phyloP scores from a whole-genome alignment of 2,888 invertebrate genomes.

The Scaptodrosophila latifasciaeformis region DNA sequence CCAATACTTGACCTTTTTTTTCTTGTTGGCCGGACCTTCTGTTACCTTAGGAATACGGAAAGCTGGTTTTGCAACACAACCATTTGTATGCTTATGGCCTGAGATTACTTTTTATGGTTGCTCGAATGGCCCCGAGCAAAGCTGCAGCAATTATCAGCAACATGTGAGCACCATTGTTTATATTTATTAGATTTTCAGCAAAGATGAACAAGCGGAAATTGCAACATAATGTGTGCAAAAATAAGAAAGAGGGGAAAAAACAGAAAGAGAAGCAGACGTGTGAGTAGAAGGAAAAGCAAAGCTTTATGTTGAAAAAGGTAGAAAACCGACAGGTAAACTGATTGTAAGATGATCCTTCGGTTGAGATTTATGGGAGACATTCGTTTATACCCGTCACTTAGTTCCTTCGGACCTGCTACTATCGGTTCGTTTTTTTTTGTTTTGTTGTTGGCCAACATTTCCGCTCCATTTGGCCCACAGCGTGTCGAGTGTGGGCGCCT shows the following conservation, averaged over 20 bases:
- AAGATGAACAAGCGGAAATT: constrained; percentile 47
- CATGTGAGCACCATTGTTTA: constrained; percentile 47
- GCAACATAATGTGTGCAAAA: constrained; percentile 43
- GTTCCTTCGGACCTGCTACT: not conserved
- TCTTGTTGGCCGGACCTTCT: too few relatives aligned
- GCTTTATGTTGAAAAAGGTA: not conserved
- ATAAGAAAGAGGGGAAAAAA: constrained; percentile 9
- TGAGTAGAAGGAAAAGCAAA: not conserved
- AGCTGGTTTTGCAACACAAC: too few relatives aligned
- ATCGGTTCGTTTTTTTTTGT: not conserved
- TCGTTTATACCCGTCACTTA: constrained; percentile 45
- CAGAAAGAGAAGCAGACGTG: not conserved
- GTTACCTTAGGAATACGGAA: too few relatives aligned
- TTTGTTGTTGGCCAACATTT: constrained; percentile 43
- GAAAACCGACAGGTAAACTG: constrained; percentile 7
- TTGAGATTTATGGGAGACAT: constrained; percentile 59
- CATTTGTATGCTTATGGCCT: constrained; percentile 23
- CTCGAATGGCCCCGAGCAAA: not conserved
- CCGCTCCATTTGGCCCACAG: constrained; percentile 59
- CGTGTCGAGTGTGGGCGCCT: constrained; percentile 19
- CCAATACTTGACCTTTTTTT: too few relatives aligned
- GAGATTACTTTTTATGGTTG: constrained; percentile 31
- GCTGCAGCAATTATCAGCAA: constrained; percentile 50
- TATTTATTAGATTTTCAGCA: constrained; percentile 55
- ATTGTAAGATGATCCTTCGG: constrained; percentile 51